Conservation (phyloP, 2,113 vertebrate species). For the Barnardius zonarius region DNA sequence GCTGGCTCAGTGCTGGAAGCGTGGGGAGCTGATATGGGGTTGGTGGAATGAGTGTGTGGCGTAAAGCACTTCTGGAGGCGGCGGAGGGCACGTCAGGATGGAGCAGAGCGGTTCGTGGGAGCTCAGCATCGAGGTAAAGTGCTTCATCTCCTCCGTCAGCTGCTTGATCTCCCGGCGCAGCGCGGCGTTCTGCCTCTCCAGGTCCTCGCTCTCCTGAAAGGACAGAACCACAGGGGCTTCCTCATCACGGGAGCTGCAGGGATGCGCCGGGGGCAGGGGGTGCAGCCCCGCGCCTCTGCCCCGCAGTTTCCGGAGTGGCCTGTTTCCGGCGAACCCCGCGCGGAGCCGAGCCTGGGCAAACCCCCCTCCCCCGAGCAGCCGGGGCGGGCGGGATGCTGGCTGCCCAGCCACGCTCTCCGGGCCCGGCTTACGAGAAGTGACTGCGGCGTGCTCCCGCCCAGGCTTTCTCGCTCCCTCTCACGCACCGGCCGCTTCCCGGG, state of each 20-base stretch:
- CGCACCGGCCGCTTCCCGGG: constrained; percentile 27
- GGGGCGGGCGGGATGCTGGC: constrained; percentile 15
- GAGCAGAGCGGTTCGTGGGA: constrained; percentile 90
- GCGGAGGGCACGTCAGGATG: constrained; percentile 72
- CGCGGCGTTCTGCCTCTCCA: constrained; percentile 92
- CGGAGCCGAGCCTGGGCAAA: constrained; percentile 67
- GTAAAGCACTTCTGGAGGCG: constrained; percentile 81
- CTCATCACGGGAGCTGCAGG: not conserved
- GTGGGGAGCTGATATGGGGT: constrained; percentile 84
- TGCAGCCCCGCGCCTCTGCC: not conserved
- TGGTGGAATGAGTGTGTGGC: constrained; percentile 82
- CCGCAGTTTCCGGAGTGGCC: constrained; percentile 70
- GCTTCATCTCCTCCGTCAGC: constrained; percentile 91
- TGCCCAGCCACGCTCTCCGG: not conserved
- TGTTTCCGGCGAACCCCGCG: constrained; percentile 67
- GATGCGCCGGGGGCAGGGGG: not conserved
- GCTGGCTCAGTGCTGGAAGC: constrained; percentile 86
- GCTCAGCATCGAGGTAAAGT: constrained; percentile 86
- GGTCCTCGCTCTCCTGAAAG: constrained; percentile 89
- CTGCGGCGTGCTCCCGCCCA: constrained; percentile 47
- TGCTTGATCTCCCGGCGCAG: constrained; percentile 93
- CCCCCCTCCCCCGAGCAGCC: constrained; percentile 39
- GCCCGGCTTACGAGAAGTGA: constrained; percentile 72
- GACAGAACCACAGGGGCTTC: not conserved
- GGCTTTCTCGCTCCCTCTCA: constrained; percentile 60